Conservation (phyloP, 2,797 vertebrate genomes). For the Psittacula derbiana region DNA sequence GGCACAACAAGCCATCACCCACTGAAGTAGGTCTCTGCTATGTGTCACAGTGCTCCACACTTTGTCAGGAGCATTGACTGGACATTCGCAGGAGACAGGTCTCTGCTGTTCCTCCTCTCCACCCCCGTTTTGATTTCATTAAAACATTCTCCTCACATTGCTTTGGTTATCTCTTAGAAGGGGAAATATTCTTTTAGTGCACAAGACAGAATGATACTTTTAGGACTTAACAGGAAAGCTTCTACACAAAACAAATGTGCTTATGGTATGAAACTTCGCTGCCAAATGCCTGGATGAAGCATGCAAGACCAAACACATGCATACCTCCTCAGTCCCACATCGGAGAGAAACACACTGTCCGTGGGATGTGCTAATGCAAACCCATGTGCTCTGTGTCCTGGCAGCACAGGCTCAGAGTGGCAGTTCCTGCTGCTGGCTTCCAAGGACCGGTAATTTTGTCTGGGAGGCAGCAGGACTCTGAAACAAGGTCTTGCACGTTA, state of each 20-base stretch:
- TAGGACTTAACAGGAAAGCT: background rate
- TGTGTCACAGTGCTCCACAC: background rate
- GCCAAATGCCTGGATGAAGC: background rate
- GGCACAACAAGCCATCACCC: background rate
- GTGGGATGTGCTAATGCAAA: background rate
- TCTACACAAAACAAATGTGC: background rate
- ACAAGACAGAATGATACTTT: background rate
- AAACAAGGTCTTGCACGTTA: background rate
- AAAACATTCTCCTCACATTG: background rate
- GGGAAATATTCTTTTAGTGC: background rate
- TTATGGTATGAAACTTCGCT: background rate
- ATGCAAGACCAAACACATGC: fast-evolving
- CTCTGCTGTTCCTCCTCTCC: background rate
- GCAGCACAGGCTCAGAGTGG: background rate
- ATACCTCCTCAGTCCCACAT: background rate
- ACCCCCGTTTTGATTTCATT: background rate
- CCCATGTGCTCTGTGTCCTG: background rate
- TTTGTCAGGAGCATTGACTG: background rate
- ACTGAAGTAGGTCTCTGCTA: background rate
- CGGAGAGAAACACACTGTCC: background rate
- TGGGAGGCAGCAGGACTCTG: background rate
- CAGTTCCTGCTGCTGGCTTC: background rate
- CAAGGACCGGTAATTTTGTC: background rate
- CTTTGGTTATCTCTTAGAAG: background rate
- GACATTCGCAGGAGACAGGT: background rate